Conservation (phyloP, 2,113 vertebrate species). For the Emydocephalus ijimae region DNA sequence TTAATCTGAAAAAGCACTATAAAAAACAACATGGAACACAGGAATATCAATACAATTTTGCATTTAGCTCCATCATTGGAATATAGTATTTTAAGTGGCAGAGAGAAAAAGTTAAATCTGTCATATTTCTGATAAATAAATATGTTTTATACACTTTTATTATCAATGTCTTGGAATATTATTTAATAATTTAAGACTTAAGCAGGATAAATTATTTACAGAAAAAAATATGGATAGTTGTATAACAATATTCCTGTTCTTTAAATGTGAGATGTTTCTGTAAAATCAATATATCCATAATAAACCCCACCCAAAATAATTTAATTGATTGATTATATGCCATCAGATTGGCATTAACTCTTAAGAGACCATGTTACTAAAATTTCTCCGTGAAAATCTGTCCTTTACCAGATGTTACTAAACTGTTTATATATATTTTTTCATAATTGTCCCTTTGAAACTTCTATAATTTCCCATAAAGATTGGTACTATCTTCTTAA, state of each 20-base stretch:
- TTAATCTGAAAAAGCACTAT: not conserved
- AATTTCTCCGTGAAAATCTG: not conserved
- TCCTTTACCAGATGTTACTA: not conserved
- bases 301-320: not conserved
- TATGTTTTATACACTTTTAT: not conserved
- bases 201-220: not conserved
- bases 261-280: not conserved
- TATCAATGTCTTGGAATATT: not conserved
- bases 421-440: not conserved
- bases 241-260: not conserved
- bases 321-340: not conserved
- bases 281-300: not conserved
- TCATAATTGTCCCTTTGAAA: not conserved
- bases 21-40: not conserved
- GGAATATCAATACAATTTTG: not conserved
- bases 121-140: not conserved
- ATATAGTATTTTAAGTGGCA: not conserved
- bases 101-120: not conserved
- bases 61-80: not conserved
- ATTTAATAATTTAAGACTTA: not conserved
- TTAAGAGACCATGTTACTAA: not conserved
- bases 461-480: not conserved
- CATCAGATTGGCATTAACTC: not conserved
- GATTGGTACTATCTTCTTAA: not conserved
- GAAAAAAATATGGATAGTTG: not conserved